Conservation (phyloP, 2,888 invertebrate genomes). For the Sturmia bella region DNA sequence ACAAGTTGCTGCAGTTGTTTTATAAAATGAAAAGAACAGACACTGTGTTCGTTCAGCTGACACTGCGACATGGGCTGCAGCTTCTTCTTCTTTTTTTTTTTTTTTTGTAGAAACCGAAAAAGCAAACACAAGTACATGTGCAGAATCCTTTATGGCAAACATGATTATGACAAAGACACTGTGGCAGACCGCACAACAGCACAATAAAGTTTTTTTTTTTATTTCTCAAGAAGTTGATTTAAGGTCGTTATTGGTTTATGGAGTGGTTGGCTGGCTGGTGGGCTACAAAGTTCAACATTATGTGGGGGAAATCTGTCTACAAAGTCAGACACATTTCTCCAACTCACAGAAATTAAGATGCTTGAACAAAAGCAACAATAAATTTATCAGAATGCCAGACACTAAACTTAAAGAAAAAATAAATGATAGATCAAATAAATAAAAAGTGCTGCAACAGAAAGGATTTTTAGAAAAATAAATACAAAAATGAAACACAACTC, state of each 20-base stretch:
- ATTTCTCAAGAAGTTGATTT: not conserved
- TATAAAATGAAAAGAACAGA: constrained; percentile 12
- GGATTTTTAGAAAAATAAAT: too few species aligned
- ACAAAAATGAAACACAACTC: too few species aligned
- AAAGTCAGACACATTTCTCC: constrained; percentile 29
- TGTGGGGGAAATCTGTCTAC: constrained; percentile 19
- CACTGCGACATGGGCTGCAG: constrained; percentile 38
- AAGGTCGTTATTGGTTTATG: constrained; percentile 12
- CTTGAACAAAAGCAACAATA: constrained; percentile 6
- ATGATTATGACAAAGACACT: constrained; percentile 49
- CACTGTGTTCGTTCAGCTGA: constrained; percentile 20
- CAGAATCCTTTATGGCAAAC: constrained; percentile 34
- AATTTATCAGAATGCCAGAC: constrained; percentile 20
- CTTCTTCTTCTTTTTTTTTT: not conserved
- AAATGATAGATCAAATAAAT: constrained; percentile 12
- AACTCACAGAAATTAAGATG: constrained; percentile 18
- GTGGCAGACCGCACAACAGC: constrained; percentile 34
- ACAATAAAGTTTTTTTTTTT: constrained; percentile 39
- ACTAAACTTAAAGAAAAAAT: constrained; percentile 6
- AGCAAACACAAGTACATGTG: not conserved
- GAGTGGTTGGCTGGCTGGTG: not conserved
- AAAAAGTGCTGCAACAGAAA: not conserved
- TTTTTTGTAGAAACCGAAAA: not conserved
- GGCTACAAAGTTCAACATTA: constrained; percentile 29
- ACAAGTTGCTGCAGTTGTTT: constrained; percentile 26